These are phyloP conservation scores for Holotrichia oblita DNA, from an alignment of 1,140 invertebrate species.

Conservation along the genomic window DNA sequence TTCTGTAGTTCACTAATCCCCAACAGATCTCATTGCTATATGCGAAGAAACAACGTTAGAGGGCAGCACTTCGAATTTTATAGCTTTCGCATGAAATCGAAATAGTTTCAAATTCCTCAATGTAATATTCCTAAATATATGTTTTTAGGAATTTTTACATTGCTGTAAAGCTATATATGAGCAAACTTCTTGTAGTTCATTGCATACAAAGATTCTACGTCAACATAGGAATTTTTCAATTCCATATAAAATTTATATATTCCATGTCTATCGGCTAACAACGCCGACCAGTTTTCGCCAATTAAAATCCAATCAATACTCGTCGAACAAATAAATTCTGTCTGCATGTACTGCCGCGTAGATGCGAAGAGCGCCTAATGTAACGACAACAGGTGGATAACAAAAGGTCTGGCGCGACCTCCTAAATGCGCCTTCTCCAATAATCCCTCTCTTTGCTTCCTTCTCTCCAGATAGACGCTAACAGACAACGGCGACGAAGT, in stretches of 20 bases:
- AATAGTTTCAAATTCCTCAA: no score
- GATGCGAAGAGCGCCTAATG: background rate
- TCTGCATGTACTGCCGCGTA: background rate
- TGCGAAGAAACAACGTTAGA: no score
- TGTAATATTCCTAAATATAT: no score
- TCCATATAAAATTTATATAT: background rate
- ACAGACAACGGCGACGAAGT: background rate
- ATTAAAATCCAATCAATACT: constrained; percentile 21
- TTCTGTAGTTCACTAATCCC: no score
- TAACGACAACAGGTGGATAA: constrained; percentile 22
- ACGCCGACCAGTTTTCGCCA: background rate
- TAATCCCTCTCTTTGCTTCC: constrained; percentile 22
- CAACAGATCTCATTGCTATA: no score
- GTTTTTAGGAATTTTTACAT: no score
- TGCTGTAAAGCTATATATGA: no score
- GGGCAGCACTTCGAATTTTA: no score
- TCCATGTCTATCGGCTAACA: background rate
- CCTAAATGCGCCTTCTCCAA: background rate
- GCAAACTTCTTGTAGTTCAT: no score
- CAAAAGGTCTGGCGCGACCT: constrained; percentile 16
- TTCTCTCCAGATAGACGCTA: background rate
- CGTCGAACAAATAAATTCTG: background rate
- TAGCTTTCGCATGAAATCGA: no score
- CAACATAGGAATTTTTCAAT: background rate
- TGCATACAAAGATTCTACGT: background rate